phyloP scores from a whole-genome alignment of 2,888 invertebrate species.

The Rhogogaster chlorosoma region DNA sequence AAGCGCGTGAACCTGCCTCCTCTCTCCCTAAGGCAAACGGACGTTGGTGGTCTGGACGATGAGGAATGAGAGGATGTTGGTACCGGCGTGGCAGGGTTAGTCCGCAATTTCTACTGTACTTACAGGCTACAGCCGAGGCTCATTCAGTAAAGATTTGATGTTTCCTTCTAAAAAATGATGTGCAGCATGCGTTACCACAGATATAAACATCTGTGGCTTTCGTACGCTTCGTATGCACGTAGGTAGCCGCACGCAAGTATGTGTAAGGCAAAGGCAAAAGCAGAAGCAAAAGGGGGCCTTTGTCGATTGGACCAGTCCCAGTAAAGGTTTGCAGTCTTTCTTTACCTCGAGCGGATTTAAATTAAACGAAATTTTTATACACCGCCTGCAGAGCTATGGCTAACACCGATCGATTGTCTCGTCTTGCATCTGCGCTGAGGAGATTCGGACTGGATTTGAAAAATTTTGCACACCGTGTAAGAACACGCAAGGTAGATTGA shows the following conservation, averaged over 20 bases:
- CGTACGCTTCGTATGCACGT: not conserved
- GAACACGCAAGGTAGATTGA: not conserved
- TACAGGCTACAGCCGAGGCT: not conserved
- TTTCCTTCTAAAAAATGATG: not conserved
- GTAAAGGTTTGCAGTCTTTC: slow-evolving; percentile 20
- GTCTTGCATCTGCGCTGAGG: not conserved
- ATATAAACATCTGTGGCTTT: not conserved
- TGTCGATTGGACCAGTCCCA: slow-evolving; percentile 39
- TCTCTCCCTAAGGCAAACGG: slow-evolving; percentile 33
- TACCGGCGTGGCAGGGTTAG: slow-evolving; percentile 8
- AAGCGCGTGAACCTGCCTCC: slow-evolving; percentile 52
- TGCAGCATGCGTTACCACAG: not conserved
- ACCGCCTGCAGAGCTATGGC: not conserved
- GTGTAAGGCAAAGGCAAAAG: not conserved
- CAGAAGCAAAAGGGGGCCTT: slow-evolving; percentile 10
- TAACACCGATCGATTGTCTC: not conserved
- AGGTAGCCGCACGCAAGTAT: not conserved
- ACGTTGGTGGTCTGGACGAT: slow-evolving; percentile 38
- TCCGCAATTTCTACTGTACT: slow-evolving; percentile 16
- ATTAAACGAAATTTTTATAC: slow-evolving; percentile 21
- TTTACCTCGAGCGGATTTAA: slow-evolving; percentile 2
- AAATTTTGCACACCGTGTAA: not conserved
- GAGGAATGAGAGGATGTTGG: slow-evolving; percentile 26
- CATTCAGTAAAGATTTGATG: slow-evolving; percentile 12
- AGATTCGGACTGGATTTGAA: not conserved